phyloP scores from a whole-genome alignment of 2,888 invertebrate species.

The Clepsis dumicolana region DNA sequence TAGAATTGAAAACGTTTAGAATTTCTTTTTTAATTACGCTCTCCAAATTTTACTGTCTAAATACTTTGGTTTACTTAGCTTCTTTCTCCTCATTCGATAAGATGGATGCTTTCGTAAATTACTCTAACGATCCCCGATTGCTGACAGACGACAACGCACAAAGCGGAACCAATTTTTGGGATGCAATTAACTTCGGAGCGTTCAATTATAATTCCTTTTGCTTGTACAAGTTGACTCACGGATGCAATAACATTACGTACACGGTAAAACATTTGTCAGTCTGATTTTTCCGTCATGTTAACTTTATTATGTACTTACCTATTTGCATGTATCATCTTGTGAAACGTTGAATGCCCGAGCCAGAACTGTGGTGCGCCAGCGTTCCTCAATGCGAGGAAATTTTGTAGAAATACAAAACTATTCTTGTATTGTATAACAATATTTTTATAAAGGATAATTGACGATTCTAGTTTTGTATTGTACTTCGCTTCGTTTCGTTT shows the following conservation, averaged over 20 bases:
- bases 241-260: constrained; percentile 4
- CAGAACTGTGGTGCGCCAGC: constrained; percentile 38
- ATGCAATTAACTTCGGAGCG: constrained; percentile 21
- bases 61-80: constrained; percentile 28
- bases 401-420: constrained; percentile 33
- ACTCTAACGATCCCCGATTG: constrained; percentile 24
- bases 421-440: constrained; percentile 39
- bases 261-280: constrained; percentile 13
- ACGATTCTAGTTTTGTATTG: constrained; percentile 58
- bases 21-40: constrained; percentile 29
- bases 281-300: not conserved
- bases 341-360: constrained; percentile 61
- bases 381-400: constrained; percentile 1
- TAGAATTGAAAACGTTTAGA: constrained; percentile 28
- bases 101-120: constrained; percentile 31
- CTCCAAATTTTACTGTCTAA: constrained; percentile 31
- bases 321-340: constrained; percentile 76
- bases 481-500: constrained; percentile 57
- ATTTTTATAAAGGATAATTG: constrained; percentile 53
- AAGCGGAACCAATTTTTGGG: constrained; percentile 25
- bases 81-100: constrained; percentile 37
- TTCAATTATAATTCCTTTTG: constrained; percentile 16
- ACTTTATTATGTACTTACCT: constrained; percentile 66
- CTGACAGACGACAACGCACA: constrained; percentile 17
- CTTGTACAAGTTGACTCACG: not conserved